Evolutionary conservation across 2,888 invertebrate species (phyloP).

Genomic region (Chirona hameri): DNA sequence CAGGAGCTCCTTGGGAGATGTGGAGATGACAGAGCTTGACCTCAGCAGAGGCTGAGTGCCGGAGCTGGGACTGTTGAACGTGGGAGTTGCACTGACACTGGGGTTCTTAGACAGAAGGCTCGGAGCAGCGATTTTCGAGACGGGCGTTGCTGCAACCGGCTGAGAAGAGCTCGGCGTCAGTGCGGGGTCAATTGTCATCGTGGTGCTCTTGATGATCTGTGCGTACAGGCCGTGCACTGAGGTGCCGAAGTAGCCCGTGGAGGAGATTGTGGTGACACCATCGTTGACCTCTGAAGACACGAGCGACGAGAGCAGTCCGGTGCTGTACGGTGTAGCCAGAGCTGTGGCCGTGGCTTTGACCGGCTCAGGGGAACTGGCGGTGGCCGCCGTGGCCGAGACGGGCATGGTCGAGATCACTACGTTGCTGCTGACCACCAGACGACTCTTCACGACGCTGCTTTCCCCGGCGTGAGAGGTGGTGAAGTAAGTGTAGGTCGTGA

Average conservation of each 20-base stretch:
- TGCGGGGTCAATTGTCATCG: slow-evolving; percentile 49
- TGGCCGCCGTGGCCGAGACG: too few relatives aligned
- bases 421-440: slow-evolving; percentile 80
- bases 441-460: slow-evolving; percentile 74
- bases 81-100: slow-evolving; percentile 64
- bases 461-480: slow-evolving; percentile 79
- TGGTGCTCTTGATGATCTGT: slow-evolving; percentile 60
- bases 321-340: slow-evolving; percentile 41
- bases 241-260: slow-evolving; percentile 70
- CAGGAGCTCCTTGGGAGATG: slow-evolving; percentile 32
- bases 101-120: slow-evolving; percentile 53
- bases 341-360: background rate
- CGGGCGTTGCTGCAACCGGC: slow-evolving; percentile 45
- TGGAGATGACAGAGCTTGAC: slow-evolving; percentile 31
- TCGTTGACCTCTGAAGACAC: slow-evolving; percentile 58
- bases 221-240: slow-evolving; percentile 64
- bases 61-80: slow-evolving; percentile 53
- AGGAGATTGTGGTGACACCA: slow-evolving; percentile 50
- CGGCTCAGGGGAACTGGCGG: slow-evolving; percentile 44
- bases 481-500: slow-evolving; percentile 73
- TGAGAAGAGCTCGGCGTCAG: slow-evolving; percentile 44
- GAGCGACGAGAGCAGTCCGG: slow-evolving; percentile 61
- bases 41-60: slow-evolving; percentile 33
- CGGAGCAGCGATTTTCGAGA: slow-evolving; percentile 41
- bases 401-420: slow-evolving; percentile 57